phyloP scores from a whole-genome alignment of 2,113 vertebrate species.

The Origma solitaria region DNA sequence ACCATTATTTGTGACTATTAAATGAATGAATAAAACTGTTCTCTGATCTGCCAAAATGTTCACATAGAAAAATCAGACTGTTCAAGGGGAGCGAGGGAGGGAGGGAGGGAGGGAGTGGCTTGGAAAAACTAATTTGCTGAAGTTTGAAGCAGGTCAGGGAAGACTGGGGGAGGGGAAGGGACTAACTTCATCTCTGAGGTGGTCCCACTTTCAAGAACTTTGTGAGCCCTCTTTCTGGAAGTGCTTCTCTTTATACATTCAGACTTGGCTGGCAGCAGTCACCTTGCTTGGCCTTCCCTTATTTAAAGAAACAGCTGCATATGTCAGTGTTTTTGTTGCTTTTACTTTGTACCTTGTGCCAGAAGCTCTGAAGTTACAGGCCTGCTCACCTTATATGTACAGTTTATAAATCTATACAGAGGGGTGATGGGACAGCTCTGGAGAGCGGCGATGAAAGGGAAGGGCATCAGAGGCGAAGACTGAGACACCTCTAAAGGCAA shows the following conservation, averaged over 20 bases:
- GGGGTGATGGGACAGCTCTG: not conserved
- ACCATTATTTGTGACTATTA: constrained; percentile 53
- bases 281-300: constrained; percentile 58
- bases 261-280: constrained; percentile 62
- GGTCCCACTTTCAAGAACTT: constrained; percentile 70
- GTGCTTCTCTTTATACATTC: constrained; percentile 71
- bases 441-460: not conserved
- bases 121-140: constrained; percentile 63
- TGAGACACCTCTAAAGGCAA: not conserved
- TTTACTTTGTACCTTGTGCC: constrained; percentile 47
- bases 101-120: not conserved
- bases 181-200: constrained; percentile 71
- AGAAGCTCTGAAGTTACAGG: constrained; percentile 54
- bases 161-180: constrained; percentile 37
- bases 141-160: constrained; percentile 65
- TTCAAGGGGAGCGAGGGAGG: not conserved
- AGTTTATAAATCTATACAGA: constrained; percentile 1
- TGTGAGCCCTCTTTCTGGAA: constrained; percentile 71
- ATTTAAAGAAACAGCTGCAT: constrained; percentile 68
- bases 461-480: not conserved
- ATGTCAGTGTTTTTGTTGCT: constrained; percentile 59
- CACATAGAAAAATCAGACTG: constrained; percentile 61
- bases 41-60: constrained; percentile 45
- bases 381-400: constrained; percentile 11
- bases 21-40: constrained; percentile 39